phyloP scores from a whole-genome alignment of 1,140 invertebrate genomes.

The Littorina saxatilis region DNA sequence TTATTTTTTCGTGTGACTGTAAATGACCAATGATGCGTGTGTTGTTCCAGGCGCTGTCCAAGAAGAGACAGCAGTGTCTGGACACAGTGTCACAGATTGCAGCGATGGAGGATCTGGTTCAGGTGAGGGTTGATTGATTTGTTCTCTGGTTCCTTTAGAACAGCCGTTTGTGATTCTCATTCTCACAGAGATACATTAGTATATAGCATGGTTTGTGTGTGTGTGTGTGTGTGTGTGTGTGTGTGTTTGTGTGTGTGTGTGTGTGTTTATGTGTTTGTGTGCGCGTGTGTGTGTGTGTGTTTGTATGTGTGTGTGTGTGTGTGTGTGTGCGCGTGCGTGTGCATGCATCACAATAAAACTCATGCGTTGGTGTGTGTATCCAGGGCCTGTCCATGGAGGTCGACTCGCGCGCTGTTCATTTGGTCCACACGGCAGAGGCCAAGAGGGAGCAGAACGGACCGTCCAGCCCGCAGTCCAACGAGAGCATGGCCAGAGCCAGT shows the following conservation, averaged over 20 bases:
- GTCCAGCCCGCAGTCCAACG: constrained; percentile 51
- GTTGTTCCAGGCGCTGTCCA: constrained; percentile 52
- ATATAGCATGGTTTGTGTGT: too few species aligned
- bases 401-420: constrained; percentile 56
- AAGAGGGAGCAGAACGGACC: constrained; percentile 43
- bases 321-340: too few species aligned
- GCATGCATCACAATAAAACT: too few species aligned
- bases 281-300: not conserved
- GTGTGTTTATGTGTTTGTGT: not conserved
- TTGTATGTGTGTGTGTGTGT: too few species aligned
- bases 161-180: not conserved
- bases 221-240: constrained; percentile 15
- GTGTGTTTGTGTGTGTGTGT: constrained; percentile 11
- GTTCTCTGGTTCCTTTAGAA: not conserved
- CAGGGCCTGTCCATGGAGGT: constrained; percentile 59
- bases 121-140: too few species aligned
- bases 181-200: not conserved
- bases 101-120: constrained; percentile 56
- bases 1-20: too few species aligned
- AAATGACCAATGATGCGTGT: not conserved
- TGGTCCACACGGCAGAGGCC: constrained; percentile 56
- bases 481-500: constrained; percentile 58
- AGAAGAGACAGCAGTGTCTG: constrained; percentile 58
- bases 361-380: not conserved
- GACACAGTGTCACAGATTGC: constrained; percentile 60